A percentile compares a stretch with the other conserved stretches of the same genome.
These are phyloP conservation scores for Agonopterix subpropinquella DNA, from an alignment of 2,888 invertebrate species.

Conservation along the genomic window DNA sequence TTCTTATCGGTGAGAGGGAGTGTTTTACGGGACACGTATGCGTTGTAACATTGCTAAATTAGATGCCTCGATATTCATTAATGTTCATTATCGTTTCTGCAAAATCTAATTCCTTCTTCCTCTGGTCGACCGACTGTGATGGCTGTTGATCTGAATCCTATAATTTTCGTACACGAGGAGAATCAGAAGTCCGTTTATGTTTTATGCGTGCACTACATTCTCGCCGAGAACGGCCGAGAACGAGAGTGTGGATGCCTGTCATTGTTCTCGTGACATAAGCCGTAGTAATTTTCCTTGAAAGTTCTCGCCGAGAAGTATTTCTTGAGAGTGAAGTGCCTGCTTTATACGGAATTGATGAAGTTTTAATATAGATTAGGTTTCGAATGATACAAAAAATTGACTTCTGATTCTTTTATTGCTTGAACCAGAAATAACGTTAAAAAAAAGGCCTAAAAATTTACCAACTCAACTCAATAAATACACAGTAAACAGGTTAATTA, in stretches of 20 bases:
- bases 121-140: conserved; percentile 58
- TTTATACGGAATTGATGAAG: background rate
- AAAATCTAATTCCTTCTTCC: conserved; percentile 45
- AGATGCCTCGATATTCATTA: conserved; percentile 59
- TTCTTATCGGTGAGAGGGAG: conserved; percentile 90
- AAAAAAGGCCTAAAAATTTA: too few relatives aligned
- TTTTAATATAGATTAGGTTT: too few relatives aligned
- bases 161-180: conserved; percentile 29
- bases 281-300: too few relatives aligned
- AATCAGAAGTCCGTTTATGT: conserved; percentile 28
- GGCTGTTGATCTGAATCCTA: conserved; percentile 45
- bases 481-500: background rate
- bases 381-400: conserved; percentile 3
- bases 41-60: conserved; percentile 63
- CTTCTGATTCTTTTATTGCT: conserved; percentile 40
- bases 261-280: too few relatives aligned
- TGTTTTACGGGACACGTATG: conserved; percentile 47
- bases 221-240: too few relatives aligned
- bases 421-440: conserved; percentile 38
- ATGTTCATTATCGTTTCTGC: conserved; percentile 41
- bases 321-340: too few relatives aligned
- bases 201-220: too few relatives aligned
- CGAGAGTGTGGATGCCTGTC: too few relatives aligned
- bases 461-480: conserved; percentile 12
- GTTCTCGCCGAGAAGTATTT: too few relatives aligned